These are phyloP conservation scores for Drosophila helvetica DNA, from an alignment of 2,888 invertebrate genomes.

Conservation along the genomic window DNA sequence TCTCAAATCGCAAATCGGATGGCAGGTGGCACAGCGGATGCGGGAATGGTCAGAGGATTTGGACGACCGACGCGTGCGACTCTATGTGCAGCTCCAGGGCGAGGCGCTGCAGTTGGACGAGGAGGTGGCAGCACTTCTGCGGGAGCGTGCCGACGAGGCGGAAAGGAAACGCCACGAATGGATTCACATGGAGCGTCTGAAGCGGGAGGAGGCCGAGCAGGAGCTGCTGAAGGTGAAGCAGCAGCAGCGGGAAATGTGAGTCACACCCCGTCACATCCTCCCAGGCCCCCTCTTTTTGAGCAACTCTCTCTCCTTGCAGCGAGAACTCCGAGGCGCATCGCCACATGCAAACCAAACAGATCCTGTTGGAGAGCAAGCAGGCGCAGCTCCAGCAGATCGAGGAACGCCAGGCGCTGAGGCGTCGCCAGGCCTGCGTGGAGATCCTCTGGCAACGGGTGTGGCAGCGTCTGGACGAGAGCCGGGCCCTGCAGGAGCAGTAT, in stretches of 20 bases:
- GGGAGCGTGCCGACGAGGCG: slow-evolving; percentile 31
- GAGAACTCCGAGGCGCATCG: slow-evolving; percentile 66
- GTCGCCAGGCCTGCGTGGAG: slow-evolving; percentile 46
- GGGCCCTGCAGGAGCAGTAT: slow-evolving; percentile 36
- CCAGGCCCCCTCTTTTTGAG: accelerated
- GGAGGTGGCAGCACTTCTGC: slow-evolving; percentile 39
- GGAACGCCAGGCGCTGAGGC: slow-evolving; percentile 45
- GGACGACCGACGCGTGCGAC: slow-evolving; percentile 51
- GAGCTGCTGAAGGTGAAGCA: slow-evolving; percentile 53
- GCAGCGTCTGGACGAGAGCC: slow-evolving; percentile 42
- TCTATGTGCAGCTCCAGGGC: slow-evolving; percentile 28
- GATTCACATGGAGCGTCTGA: slow-evolving; percentile 58
- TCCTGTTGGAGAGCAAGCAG: slow-evolving; percentile 58
- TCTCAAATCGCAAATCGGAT: slow-evolving; percentile 49
- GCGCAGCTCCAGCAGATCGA: slow-evolving; percentile 66
- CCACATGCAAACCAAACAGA: slow-evolving; percentile 57
- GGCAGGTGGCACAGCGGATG: slow-evolving; percentile 44
- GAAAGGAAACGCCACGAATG: slow-evolving; percentile 57
- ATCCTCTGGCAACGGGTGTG: slow-evolving; percentile 53
- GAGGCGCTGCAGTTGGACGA: slow-evolving; percentile 38
- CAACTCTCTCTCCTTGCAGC: slow-evolving; percentile 5
- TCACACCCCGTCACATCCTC: accelerated
- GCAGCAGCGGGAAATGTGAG: slow-evolving; percentile 64
- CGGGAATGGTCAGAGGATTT: slow-evolving; percentile 46
- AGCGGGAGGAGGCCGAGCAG: slow-evolving; percentile 39